phyloP scores from a whole-genome alignment of 2,888 invertebrate species.

The Eretmocerus hayati region DNA sequence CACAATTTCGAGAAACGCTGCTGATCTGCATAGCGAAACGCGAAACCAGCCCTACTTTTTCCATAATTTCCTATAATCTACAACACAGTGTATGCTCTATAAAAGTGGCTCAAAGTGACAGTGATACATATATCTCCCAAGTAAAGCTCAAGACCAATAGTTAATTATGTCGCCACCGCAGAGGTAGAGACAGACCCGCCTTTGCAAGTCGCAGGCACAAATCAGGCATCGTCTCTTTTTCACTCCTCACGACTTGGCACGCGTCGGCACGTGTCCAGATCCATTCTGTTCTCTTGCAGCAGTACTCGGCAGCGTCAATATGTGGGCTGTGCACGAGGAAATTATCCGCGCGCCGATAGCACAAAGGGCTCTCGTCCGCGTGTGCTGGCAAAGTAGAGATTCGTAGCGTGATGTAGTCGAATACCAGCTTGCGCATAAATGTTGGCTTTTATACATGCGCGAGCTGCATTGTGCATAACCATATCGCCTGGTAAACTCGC shows the following conservation, averaged over 20 bases:
- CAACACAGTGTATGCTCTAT: no score
- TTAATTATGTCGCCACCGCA: conserved; percentile 46
- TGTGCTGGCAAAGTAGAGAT: not conserved
- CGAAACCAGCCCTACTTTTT: no score
- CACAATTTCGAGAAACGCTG: no score
- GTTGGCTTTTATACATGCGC: no score
- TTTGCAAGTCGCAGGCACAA: conserved; percentile 23
- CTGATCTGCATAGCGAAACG: no score
- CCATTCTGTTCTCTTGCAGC: no score
- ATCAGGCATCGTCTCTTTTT: conserved; percentile 28
- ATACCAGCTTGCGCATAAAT: not conserved
- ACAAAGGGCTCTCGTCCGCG: conserved; percentile 23
- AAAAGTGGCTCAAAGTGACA: no score
- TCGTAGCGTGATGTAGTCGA: not conserved
- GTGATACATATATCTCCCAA: no score
- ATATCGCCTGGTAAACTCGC: conserved; percentile 4
- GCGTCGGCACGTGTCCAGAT: not conserved
- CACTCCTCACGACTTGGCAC: conserved; percentile 41
- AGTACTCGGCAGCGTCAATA: no score
- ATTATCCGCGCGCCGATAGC: conserved; percentile 4
- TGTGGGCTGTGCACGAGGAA: no score
- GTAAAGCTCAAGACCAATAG: conserved; percentile 46
- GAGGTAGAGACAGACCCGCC: conserved; percentile 26
- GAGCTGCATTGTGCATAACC: no score
- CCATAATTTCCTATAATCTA: no score